These are phyloP conservation scores for Gambusia holbrooki DNA, from an alignment of 2,113 vertebrate species.

Conservation along the genomic window DNA sequence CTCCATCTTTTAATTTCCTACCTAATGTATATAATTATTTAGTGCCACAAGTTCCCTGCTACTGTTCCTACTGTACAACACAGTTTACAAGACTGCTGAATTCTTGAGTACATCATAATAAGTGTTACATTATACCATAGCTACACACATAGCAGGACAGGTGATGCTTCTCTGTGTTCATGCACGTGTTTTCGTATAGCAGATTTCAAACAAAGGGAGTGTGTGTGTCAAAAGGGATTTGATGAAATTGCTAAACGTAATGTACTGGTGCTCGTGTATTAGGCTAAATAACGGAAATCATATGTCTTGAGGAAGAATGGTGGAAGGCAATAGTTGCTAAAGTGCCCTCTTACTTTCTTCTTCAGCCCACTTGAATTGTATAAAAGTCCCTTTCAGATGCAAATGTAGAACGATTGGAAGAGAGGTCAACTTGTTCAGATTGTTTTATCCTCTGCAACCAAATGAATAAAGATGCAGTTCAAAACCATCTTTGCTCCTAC, in stretches of 20 bases:
- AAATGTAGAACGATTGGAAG: slow-evolving; percentile 67
- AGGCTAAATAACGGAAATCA: slow-evolving; percentile 30
- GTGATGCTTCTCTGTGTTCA: slow-evolving; percentile 5
- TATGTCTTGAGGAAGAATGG: slow-evolving; percentile 42
- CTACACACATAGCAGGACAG: not conserved
- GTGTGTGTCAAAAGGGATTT: not conserved
- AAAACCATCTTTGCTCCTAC: slow-evolving; percentile 24
- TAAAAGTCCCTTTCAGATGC: slow-evolving; percentile 69
- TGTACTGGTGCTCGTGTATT: not conserved
- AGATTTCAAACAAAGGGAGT: slow-evolving; percentile 1
- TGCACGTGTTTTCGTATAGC: slow-evolving; percentile 20
- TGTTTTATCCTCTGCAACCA: slow-evolving; percentile 16
- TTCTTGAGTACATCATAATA: too few species aligned
- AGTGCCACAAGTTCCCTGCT: slow-evolving; percentile 22
- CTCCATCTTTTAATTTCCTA: not conserved
- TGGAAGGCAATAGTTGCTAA: slow-evolving; percentile 46
- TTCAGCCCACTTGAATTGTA: slow-evolving; percentile 67
- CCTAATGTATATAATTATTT: not conserved
- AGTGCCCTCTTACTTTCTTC: slow-evolving; percentile 32
- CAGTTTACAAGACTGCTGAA: too few species aligned
- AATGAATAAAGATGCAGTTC: slow-evolving; percentile 68
- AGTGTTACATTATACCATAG: too few species aligned
- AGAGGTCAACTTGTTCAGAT: slow-evolving; percentile 68
- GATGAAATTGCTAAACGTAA: not conserved
- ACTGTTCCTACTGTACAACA: not conserved